A percentile compares a stretch with the other conserved stretches of the same genome.
These are phyloP conservation scores for Drosophila subquinaria DNA, from an alignment of 2,888 invertebrate species.

Conservation along the genomic window DNA sequence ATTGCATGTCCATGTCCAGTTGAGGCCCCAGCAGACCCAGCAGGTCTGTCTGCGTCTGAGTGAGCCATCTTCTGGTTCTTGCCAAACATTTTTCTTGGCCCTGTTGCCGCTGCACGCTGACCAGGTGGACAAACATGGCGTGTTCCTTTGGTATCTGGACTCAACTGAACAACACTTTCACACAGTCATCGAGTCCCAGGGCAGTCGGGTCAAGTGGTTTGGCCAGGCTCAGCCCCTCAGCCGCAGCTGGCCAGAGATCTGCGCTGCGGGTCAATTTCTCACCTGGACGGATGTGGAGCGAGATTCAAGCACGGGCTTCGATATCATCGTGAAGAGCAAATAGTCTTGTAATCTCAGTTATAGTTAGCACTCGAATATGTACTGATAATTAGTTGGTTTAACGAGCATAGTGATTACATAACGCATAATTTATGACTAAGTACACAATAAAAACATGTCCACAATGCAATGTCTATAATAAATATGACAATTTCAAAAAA, in stretches of 20 bases:
- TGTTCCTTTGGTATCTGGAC: conserved; percentile 82
- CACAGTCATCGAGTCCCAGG: conserved; percentile 80
- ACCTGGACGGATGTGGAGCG: conserved; percentile 49
- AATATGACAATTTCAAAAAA: conserved; percentile 28
- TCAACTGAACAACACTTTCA: conserved; percentile 58
- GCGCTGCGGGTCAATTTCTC: conserved; percentile 70
- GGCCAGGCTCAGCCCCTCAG: conserved; percentile 80
- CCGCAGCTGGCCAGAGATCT: conserved; percentile 78
- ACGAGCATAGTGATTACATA: neutral
- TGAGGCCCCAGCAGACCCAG: conserved; percentile 67
- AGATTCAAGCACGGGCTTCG: conserved; percentile 54
- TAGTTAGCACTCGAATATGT: conserved; percentile 1
- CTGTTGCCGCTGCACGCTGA: conserved; percentile 59
- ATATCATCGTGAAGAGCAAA: conserved; percentile 80
- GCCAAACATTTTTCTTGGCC: conserved; percentile 79
- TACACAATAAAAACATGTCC: conserved; percentile 11
- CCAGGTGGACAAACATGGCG: conserved; percentile 31
- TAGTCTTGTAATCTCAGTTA: conserved; percentile 29
- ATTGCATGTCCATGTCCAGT: conserved; percentile 63
- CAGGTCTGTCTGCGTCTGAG: conserved; percentile 68
- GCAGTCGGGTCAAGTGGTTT: conserved; percentile 80
- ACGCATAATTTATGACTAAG: conserved; percentile 19
- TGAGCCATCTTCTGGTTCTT: conserved; percentile 14
- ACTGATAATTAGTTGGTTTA: conserved; percentile 9
- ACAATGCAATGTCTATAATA: conserved; percentile 9